Percentiles rank a stretch among this genome's conserved stretches.
Evolutionary conservation across 2,113 vertebrate genomes (phyloP).

Genomic region (Poeciliopsis occidentalis): DNA sequence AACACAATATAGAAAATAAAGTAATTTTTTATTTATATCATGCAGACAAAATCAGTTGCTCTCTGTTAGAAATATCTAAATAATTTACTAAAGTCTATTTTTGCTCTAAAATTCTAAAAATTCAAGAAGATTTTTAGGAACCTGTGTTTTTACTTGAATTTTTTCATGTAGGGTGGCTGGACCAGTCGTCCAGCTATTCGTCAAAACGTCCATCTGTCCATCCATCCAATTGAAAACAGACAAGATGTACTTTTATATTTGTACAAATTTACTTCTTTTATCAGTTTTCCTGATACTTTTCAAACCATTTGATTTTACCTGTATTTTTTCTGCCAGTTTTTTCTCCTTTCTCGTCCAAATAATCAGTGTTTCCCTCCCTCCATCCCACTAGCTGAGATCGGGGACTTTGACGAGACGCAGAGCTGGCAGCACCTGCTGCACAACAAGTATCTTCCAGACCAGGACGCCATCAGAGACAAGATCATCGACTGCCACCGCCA

Average conservation of each 20-base stretch:
- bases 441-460: conserved; percentile 94
- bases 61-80: background rate
- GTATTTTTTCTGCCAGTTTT: background rate
- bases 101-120: background rate
- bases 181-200: too few relatives aligned
- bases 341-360: conserved; percentile 5
- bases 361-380: conserved; percentile 2
- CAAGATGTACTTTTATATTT: too few relatives aligned
- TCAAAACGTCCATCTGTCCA: too few relatives aligned
- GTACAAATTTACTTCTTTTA: background rate
- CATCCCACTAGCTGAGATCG: conserved; percentile 87
- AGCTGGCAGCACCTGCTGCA: conserved; percentile 93
- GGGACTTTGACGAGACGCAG: conserved; percentile 92
- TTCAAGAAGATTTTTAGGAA: background rate
- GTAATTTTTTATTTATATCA: too few relatives aligned
- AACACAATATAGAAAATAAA: too few relatives aligned
- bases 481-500: conserved; percentile 83
- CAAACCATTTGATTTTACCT: background rate
- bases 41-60: too few relatives aligned
- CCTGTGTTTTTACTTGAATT: background rate
- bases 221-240: too few relatives aligned
- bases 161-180: too few relatives aligned
- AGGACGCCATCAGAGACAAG: conserved; percentile 92
- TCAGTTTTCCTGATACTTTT: background rate
- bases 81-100: background rate